Conservation (phyloP, 2,797 vertebrate species). For the Trachurus trachurus region DNA sequence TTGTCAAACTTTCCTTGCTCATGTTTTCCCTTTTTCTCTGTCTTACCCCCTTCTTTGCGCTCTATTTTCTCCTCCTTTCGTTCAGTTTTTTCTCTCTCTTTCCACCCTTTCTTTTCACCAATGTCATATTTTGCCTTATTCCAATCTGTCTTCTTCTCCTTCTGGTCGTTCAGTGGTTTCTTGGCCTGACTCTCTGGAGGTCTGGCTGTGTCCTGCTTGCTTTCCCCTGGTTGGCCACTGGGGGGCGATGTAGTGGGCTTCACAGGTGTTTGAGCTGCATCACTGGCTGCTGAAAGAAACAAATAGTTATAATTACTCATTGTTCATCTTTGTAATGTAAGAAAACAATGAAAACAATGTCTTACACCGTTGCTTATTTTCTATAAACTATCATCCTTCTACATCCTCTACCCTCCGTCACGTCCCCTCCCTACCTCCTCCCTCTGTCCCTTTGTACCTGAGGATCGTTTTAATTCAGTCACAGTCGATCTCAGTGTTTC, state of each 20-base stretch:
- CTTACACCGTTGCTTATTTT: constrained; percentile 5
- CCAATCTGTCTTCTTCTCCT: constrained; percentile 47
- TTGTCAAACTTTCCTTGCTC: constrained; percentile 52
- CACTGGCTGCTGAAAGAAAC: constrained; percentile 54
- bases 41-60: constrained; percentile 57
- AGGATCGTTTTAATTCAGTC: constrained; percentile 74
- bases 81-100: constrained; percentile 45
- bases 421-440: constrained; percentile 24
- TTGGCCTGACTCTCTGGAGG: constrained; percentile 15
- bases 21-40: constrained; percentile 61
- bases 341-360: neutral
- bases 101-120: constrained; percentile 47
- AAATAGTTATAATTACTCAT: constrained; percentile 11
- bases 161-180: constrained; percentile 46
- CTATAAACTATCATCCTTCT: constrained; percentile 23
- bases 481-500: constrained; percentile 80
- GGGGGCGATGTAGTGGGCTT: constrained; percentile 59
- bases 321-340: neutral
- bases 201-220: constrained; percentile 33
- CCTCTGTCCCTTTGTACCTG: constrained; percentile 66
- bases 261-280: constrained; percentile 20
- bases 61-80: constrained; percentile 56
- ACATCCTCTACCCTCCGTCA: constrained; percentile 21
- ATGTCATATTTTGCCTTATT: constrained; percentile 57
- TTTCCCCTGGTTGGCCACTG: constrained; percentile 69